Evolutionary conservation across 2,888 invertebrate genomes (phyloP).

Genomic region (Oscheius onirici): DNA sequence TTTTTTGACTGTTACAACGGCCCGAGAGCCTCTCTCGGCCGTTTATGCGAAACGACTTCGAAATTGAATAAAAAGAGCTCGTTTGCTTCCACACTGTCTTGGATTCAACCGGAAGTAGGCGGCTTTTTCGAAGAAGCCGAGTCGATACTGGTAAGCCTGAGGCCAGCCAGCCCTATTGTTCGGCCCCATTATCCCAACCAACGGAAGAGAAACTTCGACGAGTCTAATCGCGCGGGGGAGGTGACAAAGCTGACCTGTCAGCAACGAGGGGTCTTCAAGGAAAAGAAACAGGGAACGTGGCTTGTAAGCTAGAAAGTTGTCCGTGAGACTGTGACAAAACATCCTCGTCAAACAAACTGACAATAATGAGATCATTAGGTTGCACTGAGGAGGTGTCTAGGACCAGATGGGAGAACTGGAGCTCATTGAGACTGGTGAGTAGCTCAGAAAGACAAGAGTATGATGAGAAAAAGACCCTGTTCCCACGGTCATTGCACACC

Average conservation of each 20-base stretch:
- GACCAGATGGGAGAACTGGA: not conserved
- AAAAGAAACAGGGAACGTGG: not conserved
- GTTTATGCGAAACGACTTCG: constrained; percentile 16
- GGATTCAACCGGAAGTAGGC: not conserved
- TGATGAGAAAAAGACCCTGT: not conserved
- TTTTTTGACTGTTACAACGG: constrained; percentile 28
- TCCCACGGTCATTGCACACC: constrained; percentile 9
- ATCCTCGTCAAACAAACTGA: constrained; percentile 8
- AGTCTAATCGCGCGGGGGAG: constrained; percentile 28
- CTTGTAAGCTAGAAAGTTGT: not conserved
- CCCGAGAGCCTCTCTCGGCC: not conserved
- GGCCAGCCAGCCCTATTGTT: constrained; percentile 27
- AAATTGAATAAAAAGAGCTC: not conserved
- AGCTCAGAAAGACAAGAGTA: not conserved
- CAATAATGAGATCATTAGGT: not conserved
- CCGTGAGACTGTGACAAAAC: not conserved
- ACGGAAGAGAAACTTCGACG: constrained; percentile 28
- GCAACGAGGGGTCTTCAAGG: not conserved
- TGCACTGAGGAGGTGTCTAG: not conserved
- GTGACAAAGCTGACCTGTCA: not conserved
- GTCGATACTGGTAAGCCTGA: constrained; percentile 32
- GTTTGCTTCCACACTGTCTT: not conserved
- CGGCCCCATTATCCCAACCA: constrained; percentile 28
- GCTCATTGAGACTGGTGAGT: not conserved
- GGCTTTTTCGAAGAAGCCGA: constrained; percentile 16